These are phyloP conservation scores for Synanthedon andrenaeformis DNA, from an alignment of 2,888 invertebrate genomes.

Conservation along the genomic window DNA sequence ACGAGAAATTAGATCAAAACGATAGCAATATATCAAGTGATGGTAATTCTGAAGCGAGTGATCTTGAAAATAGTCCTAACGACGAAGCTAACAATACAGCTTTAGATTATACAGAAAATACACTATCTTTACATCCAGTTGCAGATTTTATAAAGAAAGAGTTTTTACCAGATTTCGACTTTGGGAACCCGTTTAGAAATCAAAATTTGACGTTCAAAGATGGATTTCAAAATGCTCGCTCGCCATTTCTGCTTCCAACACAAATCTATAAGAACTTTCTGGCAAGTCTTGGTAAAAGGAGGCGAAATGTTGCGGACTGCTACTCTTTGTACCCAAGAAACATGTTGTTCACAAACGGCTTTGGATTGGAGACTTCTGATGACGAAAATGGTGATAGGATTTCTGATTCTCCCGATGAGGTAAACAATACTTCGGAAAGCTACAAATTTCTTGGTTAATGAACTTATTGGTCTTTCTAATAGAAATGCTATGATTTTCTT, in stretches of 20 bases:
- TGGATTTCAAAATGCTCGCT: constrained; percentile 40
- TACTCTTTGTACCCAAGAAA: constrained; percentile 65
- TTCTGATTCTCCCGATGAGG: constrained; percentile 64
- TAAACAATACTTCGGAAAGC: constrained; percentile 18
- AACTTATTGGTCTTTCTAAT: background rate
- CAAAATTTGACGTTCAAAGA: constrained; percentile 53
- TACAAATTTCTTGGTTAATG: background rate
- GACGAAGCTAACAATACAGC: constrained; percentile 38
- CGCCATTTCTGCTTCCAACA: constrained; percentile 77
- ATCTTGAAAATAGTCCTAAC: constrained; percentile 47
- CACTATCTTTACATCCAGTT: constrained; percentile 51
- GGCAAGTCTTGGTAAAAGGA: constrained; percentile 71
- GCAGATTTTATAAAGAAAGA: constrained; percentile 65
- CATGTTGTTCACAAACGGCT: constrained; percentile 65
- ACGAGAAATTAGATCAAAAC: constrained; percentile 43
- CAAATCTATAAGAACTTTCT: constrained; percentile 84
- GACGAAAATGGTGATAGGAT: constrained; percentile 54
- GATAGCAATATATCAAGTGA: constrained; percentile 55
- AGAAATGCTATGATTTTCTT: no score
- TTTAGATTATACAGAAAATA: constrained; percentile 52
- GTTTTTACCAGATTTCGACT: constrained; percentile 58
- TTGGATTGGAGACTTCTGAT: constrained; percentile 54
- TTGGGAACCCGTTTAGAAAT: constrained; percentile 53
- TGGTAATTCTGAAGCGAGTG: constrained; percentile 53
- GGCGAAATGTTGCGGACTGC: constrained; percentile 56